These are phyloP conservation scores for Entomyzon cyanotis DNA, from an alignment of 2,113 vertebrate species.

Conservation along the genomic window DNA sequence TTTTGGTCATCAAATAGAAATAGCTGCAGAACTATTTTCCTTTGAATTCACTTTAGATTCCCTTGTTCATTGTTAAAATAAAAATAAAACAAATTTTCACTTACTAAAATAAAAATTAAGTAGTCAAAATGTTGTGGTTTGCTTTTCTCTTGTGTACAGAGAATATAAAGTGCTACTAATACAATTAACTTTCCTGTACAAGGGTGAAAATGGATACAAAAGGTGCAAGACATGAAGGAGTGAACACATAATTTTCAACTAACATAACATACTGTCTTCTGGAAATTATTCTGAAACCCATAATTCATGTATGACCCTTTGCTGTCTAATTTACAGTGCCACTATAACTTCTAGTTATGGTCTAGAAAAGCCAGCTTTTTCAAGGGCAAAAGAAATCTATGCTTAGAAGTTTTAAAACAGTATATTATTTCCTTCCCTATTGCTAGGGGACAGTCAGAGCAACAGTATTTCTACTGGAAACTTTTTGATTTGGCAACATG, in stretches of 20 bases:
- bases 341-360: background rate
- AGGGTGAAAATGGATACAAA: background rate
- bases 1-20: background rate
- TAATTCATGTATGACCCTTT: background rate
- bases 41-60: background rate
- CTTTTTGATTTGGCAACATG: background rate
- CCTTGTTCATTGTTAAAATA: background rate
- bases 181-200: background rate
- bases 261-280: background rate
- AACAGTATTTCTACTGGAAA: background rate
- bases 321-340: background rate
- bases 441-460: background rate
- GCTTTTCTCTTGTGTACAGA: background rate
- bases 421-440: background rate
- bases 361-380: background rate
- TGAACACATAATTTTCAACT: background rate
- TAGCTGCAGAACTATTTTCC: background rate
- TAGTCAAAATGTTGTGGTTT: background rate
- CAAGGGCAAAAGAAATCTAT: background rate
- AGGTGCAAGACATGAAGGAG: background rate
- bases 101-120: background rate
- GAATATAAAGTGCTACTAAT: background rate
- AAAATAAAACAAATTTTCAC: background rate
- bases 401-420: background rate
- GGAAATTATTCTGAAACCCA: conserved; percentile 7